These are phyloP conservation scores for Aplodontia rufa DNA, from an alignment of 2,113 vertebrate species.

Conservation along the genomic window DNA sequence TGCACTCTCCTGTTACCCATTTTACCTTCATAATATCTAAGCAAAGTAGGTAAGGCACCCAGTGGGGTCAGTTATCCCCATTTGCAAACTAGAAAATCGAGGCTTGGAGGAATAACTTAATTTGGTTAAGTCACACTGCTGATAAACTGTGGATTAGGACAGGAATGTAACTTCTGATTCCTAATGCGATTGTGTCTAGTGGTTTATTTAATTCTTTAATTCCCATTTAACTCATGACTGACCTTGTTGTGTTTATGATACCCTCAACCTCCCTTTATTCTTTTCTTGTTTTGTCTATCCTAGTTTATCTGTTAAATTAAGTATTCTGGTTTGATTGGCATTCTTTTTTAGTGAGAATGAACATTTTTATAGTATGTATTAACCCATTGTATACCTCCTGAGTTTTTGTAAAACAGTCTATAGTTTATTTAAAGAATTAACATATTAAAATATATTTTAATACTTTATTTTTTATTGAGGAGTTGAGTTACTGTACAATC, in stretches of 20 bases:
- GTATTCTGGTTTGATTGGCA: conserved; percentile 30
- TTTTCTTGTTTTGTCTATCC: background rate
- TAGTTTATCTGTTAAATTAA: conserved; percentile 39
- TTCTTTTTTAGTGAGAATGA: conserved; percentile 39
- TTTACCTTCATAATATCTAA: background rate
- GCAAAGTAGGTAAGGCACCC: background rate
- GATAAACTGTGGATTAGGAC: background rate
- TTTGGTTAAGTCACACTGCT: background rate
- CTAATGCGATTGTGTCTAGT: background rate
- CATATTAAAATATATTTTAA: too few species aligned
- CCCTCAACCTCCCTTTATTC: background rate
- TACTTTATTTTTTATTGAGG: too few species aligned
- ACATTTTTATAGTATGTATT: conserved; percentile 39
- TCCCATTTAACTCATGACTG: background rate
- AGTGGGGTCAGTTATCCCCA: background rate
- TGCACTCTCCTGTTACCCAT: background rate
- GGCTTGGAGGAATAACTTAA: background rate
- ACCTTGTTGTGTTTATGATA: conserved; percentile 3
- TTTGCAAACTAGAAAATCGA: background rate
- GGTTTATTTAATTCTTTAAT: conserved; percentile 25
- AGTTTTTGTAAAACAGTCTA: background rate
- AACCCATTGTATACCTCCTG: background rate
- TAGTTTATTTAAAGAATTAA: conserved; percentile 47
- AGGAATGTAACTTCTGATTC: conserved; percentile 21
- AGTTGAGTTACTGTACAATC: too few species aligned